These are phyloP conservation scores for Tragelaphus buxtoni DNA, from an alignment of 2,113 vertebrate species.

Conservation along the genomic window DNA sequence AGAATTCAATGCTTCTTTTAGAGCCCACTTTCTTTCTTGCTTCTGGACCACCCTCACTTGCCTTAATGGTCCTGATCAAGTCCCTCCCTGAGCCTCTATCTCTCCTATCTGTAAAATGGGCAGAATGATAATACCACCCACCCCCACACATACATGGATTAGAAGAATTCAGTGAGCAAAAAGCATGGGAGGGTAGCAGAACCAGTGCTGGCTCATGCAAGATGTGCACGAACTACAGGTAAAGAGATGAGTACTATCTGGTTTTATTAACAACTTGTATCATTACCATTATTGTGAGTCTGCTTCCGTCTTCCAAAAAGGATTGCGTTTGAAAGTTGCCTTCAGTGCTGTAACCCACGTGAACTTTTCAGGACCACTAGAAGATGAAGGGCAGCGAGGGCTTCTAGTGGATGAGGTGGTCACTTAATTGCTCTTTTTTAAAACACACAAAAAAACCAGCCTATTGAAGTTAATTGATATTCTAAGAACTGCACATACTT, in stretches of 20 bases:
- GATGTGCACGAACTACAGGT: accelerated
- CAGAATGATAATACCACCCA: not conserved
- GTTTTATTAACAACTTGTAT: not conserved
- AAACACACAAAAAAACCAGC: not conserved
- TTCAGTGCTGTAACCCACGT: not conserved
- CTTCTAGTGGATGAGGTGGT: not conserved
- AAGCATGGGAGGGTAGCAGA: too few species aligned
- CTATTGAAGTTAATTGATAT: not conserved
- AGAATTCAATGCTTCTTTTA: not conserved
- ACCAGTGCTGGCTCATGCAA: accelerated
- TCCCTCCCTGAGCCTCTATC: not conserved
- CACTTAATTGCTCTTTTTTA: not conserved
- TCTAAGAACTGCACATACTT: not conserved
- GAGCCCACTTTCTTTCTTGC: not conserved
- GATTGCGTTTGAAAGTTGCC: not conserved
- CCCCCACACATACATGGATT: accelerated
- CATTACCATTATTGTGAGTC: not conserved
- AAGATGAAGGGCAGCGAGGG: too few species aligned
- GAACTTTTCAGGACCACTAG: not conserved
- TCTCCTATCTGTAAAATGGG: not conserved
- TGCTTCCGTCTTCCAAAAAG: not conserved
- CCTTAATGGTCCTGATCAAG: not conserved
- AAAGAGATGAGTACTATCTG: not conserved
- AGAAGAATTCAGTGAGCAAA: not conserved
- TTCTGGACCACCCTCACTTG: not conserved